Percentiles rank a stretch among this genome's conserved stretches.
Conservation (phyloP, 2,888 invertebrate species). For the Synergus japonicus region DNA sequence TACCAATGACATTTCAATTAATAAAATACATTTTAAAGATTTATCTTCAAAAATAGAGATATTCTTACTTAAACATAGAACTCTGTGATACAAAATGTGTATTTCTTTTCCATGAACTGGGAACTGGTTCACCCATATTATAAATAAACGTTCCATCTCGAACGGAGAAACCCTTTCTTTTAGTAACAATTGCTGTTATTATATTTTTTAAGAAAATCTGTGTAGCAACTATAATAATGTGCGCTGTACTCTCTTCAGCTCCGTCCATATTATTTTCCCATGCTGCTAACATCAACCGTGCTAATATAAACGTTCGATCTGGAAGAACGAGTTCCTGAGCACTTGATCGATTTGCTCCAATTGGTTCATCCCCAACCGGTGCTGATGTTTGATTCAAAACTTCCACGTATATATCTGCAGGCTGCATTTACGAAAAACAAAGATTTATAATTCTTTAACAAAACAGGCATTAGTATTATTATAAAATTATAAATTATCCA, state of each 20-base stretch:
- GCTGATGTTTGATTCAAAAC: constrained; percentile 73
- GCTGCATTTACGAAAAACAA: constrained; percentile 60
- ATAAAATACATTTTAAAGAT: neutral
- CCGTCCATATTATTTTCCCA: constrained; percentile 94
- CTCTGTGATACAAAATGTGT: constrained; percentile 79
- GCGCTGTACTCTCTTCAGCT: constrained; percentile 90
- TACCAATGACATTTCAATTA: neutral
- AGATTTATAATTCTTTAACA: neutral
- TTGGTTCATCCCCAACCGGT: constrained; percentile 74
- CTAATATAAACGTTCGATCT: constrained; percentile 89
- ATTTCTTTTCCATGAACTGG: constrained; percentile 90
- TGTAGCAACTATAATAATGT: constrained; percentile 89
- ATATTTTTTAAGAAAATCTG: constrained; percentile 91
- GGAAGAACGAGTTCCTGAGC: constrained; percentile 89
- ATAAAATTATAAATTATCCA: too few relatives aligned
- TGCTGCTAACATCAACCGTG: constrained; percentile 90
- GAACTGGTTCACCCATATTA: constrained; percentile 87
- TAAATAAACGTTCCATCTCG: constrained; percentile 87
- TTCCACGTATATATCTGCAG: constrained; percentile 75
- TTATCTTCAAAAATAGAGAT: neutral
- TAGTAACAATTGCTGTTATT: constrained; percentile 87
- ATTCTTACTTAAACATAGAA: neutral
- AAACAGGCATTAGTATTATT: too few relatives aligned
- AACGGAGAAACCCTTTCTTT: constrained; percentile 88
- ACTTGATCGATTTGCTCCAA: constrained; percentile 80